Conservation (phyloP, 2,797 vertebrate species). For the Erethizon dorsatum region DNA sequence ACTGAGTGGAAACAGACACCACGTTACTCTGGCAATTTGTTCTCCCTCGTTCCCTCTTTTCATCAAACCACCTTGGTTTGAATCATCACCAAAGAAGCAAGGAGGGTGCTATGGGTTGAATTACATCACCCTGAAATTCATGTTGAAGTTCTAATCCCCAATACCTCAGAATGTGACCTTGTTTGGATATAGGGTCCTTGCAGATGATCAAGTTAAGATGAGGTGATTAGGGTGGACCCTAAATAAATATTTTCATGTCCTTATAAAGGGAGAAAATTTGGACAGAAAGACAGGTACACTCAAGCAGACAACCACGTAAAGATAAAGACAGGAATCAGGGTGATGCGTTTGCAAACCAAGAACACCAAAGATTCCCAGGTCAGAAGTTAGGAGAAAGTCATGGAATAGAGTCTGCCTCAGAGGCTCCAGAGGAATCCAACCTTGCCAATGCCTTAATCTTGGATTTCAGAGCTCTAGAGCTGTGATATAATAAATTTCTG, state of each 20-base stretch:
- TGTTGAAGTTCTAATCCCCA: background rate
- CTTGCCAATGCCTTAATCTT: background rate
- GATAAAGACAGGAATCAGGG: background rate
- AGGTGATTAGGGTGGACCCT: background rate
- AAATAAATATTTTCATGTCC: background rate
- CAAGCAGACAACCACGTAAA: background rate
- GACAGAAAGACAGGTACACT: background rate
- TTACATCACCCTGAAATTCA: background rate
- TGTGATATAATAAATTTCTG: background rate
- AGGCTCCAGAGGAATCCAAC: background rate
- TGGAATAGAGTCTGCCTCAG: background rate
- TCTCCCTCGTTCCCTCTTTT: background rate
- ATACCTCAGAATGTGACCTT: background rate
- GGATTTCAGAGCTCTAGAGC: background rate
- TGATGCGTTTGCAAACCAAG: background rate
- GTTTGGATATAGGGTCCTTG: background rate
- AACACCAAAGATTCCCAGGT: background rate
- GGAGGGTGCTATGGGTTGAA: background rate
- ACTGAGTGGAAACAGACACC: background rate
- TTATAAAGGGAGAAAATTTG: background rate
- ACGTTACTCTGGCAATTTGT: background rate
- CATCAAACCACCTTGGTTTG: background rate
- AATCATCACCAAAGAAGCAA: slow-evolving; percentile 20
- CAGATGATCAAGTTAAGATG: background rate
- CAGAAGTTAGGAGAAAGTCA: background rate